Conservation (phyloP, 2,113 vertebrate genomes). For the Entelurus aequoreus region DNA sequence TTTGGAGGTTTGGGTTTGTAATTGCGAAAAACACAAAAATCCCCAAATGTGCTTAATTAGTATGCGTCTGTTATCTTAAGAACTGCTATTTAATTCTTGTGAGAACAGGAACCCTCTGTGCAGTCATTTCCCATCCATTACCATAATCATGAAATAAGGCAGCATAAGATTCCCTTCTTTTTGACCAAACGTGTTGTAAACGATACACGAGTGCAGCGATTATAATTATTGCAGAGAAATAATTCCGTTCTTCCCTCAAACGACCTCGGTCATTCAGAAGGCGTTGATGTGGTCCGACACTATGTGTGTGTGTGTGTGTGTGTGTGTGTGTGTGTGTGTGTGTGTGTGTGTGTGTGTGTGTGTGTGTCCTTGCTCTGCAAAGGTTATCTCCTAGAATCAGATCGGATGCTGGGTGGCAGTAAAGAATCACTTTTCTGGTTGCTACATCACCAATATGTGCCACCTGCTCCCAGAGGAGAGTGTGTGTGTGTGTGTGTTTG, state of each 20-base stretch:
- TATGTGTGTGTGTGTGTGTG: too few species aligned
- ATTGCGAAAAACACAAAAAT: not conserved
- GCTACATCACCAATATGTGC: slow-evolving; percentile 42
- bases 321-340: too few species aligned
- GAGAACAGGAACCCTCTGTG: not conserved
- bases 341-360: too few species aligned
- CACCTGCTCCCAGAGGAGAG: slow-evolving; percentile 54
- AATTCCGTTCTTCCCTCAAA: slow-evolving; percentile 26
- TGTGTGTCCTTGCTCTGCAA: slow-evolving; percentile 57
- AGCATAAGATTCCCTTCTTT: not conserved
- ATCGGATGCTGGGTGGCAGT: slow-evolving; percentile 46
- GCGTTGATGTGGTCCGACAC: slow-evolving; percentile 59
- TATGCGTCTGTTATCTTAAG: not conserved
- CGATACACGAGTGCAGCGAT: not conserved
- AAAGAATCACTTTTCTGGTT: slow-evolving; percentile 59
- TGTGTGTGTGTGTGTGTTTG: slow-evolving; percentile 14
- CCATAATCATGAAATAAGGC: not conserved
- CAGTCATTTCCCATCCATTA: slow-evolving; percentile 5
- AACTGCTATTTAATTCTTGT: not conserved
- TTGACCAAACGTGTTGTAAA: not conserved
- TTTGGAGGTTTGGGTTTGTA: not conserved
- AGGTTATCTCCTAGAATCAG: slow-evolving; percentile 63
- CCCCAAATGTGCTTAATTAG: not conserved
- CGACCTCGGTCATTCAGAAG: slow-evolving; percentile 39
- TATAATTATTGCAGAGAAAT: not conserved